A percentile compares a stretch with the other conserved stretches of the same genome.
Evolutionary conservation across 2,888 invertebrate species (phyloP).

Genomic region (Lasioglossum vierecki): DNA sequence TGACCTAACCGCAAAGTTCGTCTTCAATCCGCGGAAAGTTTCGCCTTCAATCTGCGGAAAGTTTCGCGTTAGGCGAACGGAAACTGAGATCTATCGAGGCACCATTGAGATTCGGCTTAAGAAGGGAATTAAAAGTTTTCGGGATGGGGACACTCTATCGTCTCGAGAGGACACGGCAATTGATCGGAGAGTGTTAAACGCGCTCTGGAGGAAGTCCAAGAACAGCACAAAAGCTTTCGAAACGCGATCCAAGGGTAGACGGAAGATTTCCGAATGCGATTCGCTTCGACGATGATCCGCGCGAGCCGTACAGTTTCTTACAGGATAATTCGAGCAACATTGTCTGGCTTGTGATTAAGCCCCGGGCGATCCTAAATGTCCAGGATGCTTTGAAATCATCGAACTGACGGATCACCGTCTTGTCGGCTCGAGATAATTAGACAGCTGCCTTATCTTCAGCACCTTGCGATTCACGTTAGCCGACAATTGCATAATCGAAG

Average conservation of each 20-base stretch:
- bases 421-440: neutral
- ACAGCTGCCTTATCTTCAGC: neutral
- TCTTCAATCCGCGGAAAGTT: neutral
- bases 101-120: neutral
- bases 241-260: constrained; percentile 8
- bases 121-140: neutral
- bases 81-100: neutral
- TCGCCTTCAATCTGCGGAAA: neutral
- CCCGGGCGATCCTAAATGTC: neutral
- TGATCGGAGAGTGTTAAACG: constrained; percentile 11
- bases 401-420: neutral
- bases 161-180: neutral
- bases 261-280: neutral
- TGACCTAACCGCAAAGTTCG: neutral
- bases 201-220: neutral
- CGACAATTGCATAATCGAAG: neutral
- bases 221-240: constrained; percentile 14
- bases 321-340: neutral
- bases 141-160: neutral
- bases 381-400: neutral
- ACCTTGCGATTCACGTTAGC: neutral
- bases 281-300: too few species aligned
- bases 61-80: neutral
- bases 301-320: neutral
- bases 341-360: neutral